These are phyloP conservation scores for Xylota segnis DNA, from an alignment of 2,888 invertebrate genomes.

Conservation along the genomic window DNA sequence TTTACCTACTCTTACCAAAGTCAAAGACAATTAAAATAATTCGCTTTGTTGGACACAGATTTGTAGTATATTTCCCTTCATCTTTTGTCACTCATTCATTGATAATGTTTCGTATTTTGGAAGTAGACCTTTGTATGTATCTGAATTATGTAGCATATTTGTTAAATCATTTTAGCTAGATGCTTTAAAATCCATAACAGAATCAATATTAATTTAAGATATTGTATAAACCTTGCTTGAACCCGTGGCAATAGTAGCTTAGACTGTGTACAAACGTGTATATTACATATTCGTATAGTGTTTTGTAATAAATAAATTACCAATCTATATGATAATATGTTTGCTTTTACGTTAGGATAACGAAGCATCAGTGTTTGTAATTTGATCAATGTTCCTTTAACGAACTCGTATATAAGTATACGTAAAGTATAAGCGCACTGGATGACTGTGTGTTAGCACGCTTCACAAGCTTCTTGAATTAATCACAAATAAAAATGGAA, in stretches of 20 bases:
- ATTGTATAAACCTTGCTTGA: background rate
- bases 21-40: too few species aligned
- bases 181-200: background rate
- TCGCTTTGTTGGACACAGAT: too few species aligned
- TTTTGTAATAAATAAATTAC: conserved; percentile 36
- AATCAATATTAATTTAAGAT: background rate
- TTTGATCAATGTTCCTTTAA: conserved; percentile 48
- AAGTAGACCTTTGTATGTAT: background rate
- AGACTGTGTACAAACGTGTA: background rate
- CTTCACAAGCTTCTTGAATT: conserved; percentile 40
- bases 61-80: too few species aligned
- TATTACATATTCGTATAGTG: background rate
- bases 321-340: conserved; percentile 39
- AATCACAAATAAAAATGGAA: conserved; percentile 49
- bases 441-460: conserved; percentile 61
- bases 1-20: too few species aligned
- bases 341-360: conserved; percentile 65
- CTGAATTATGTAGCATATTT: background rate
- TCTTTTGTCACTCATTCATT: too few species aligned
- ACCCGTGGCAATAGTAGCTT: background rate
- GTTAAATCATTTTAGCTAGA: background rate
- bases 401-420: background rate
- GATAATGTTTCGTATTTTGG: too few species aligned
- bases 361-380: conserved; percentile 52
- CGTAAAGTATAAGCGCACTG: conserved; percentile 22